These are phyloP conservation scores for Chloroclysta siterata DNA, from an alignment of 2,888 invertebrate genomes.

Conservation along the genomic window DNA sequence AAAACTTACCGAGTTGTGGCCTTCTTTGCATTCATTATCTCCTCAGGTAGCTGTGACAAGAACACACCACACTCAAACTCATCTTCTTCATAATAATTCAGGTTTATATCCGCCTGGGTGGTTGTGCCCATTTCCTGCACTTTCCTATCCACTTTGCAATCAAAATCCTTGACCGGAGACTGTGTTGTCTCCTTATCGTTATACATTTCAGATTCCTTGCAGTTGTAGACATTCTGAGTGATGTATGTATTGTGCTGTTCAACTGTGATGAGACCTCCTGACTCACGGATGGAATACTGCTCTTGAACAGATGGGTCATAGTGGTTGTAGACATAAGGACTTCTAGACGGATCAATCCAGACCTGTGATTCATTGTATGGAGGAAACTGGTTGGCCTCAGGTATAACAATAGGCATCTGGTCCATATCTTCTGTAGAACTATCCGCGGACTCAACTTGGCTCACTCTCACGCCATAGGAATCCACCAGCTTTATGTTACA, in stretches of 20 bases:
- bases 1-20: conserved; percentile 42
- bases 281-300: conserved; percentile 55
- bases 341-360: conserved; percentile 72
- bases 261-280: conserved; percentile 58
- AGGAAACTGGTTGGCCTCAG: conserved; percentile 53
- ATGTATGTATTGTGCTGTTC: conserved; percentile 71
- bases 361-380: conserved; percentile 64
- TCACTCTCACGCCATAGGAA: conserved; percentile 49
- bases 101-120: conserved; percentile 44
- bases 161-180: conserved; percentile 42
- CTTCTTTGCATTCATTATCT: conserved; percentile 65
- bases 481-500: conserved; percentile 71
- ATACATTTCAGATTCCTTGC: conserved; percentile 61
- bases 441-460: conserved; percentile 28
- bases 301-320: conserved; percentile 55
- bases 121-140: conserved; percentile 32
- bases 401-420: conserved; percentile 51
- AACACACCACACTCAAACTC: conserved; percentile 70
- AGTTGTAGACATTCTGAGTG: conserved; percentile 71
- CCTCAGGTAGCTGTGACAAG: conserved; percentile 65
- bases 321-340: conserved; percentile 70
- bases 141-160: conserved; percentile 57
- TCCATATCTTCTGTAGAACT: conserved; percentile 35
- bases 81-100: conserved; percentile 62
- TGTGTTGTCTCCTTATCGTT: conserved; percentile 54